Base-by-base conservation (phyloP, 2,888 invertebrate genomes). In the Pseudeuparius sepicola region DNA sequence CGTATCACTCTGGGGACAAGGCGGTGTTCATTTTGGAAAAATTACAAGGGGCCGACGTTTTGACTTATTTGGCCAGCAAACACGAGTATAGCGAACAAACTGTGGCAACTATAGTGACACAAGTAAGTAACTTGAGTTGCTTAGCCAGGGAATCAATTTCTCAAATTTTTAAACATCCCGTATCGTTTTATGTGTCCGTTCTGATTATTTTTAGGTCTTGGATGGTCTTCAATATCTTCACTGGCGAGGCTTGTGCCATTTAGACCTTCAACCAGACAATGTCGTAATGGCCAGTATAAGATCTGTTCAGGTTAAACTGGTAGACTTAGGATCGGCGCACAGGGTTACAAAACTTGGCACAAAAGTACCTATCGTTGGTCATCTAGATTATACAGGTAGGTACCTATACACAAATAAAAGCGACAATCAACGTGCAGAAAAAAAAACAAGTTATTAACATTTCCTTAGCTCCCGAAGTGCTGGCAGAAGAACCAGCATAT, bases 221-320 rank as follows among this genome's bases (percentile, higher is more conserved):
- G 89, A 93, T 54, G 94, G 80, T 1, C 65, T 96, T 1, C 93
- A 94, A 62, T 97, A 93, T 61, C 66, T 98, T 24, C 96, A 97
- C 61, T 93, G 93, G 85, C 73, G 88, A 51, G 92, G 92, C 2
- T 77, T 79, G 47, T 84, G 85, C 48, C 89, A 92, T 59, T 64
- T 93, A 41, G 85, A 93, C 59, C 67, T 94, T 30, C 89, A 96
- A 60, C 96, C 96, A 0, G 92, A 93, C 56, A 97, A 97, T 61
- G 74, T 97, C 14, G 87, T 94, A 3, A 87, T 96, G 82, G 77
- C 84, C 2, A 80, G 82, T 0, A 80, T 88, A 10, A 68, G 90
- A 45, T 80, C 83, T 1, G 74, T 84, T 5, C 82, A 88, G 60
- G 75, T 96, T 2, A 96, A 94, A 62, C 64, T 98, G 27, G 80